Evolutionary conservation across 2,113 vertebrate genomes (phyloP).

Genomic region (Sturnira hondurensis): DNA sequence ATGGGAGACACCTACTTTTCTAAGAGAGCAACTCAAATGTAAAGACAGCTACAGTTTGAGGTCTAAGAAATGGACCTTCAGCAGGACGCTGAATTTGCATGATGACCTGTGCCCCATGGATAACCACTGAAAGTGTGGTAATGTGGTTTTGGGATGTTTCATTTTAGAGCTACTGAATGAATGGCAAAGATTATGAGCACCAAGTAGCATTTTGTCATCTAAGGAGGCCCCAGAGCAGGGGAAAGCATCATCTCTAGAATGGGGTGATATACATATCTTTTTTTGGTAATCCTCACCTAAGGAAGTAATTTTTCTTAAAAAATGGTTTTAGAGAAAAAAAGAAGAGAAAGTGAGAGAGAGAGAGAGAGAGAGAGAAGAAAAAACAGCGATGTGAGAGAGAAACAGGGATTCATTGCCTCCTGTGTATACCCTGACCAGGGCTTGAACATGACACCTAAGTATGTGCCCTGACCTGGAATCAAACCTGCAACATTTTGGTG

Average conservation of each 20-base stretch:
- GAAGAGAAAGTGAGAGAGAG: no score
- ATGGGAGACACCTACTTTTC: neutral
- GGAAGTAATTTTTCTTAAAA: no score
- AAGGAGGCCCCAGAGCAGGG: neutral
- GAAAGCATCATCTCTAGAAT: neutral
- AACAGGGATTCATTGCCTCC: no score
- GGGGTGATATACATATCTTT: neutral
- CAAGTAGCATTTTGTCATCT: neutral
- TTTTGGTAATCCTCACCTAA: no score
- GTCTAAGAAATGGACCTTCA: neutral
- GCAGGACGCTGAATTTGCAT: neutral
- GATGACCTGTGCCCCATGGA: neutral
- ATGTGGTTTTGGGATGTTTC: neutral
- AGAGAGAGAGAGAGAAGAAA: no score
- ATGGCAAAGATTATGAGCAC: neutral
- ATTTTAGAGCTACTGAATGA: neutral
- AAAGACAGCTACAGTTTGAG: neutral
- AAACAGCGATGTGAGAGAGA: no score
- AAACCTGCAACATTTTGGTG: no score
- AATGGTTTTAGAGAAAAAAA: no score
- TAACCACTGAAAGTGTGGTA: neutral
- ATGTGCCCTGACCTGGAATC: no score
- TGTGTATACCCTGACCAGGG: no score
- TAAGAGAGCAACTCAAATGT: neutral
- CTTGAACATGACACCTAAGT: no score